Evolutionary conservation across 2,888 invertebrate genomes (phyloP), one percentile per base, ranked within the genome.

Genomic region (Drosophila villosipedis): DNA sequence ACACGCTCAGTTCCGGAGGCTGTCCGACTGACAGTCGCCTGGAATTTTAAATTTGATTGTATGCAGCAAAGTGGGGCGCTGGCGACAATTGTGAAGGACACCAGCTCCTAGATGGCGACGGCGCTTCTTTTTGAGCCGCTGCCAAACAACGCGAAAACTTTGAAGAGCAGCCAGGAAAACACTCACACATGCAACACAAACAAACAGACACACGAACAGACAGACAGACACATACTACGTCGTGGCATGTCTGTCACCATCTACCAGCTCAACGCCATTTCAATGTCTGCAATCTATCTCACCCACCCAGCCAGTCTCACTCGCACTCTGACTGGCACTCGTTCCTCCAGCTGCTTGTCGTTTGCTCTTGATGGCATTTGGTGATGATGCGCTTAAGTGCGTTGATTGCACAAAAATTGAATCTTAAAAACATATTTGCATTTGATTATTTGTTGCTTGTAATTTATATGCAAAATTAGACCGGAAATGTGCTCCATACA

Each of bases 401-500:
- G 73, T 90, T 88, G 86, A 91, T 87, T 90, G 91, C 91, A 89
- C 87, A 74, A 80, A 91, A 91, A 91, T 87, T 90, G 86, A 91
- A 89, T 87, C 83, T 78, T 89, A 78, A 74, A 73, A 68, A 83
- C 75, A 86, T 90, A 91, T 87, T 87, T 87, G 90, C 86, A 90
- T 89, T 90, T 89, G 90, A 81, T 87, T 87, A 87, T 87, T 89
- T 87, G 91, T 91, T 83, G 89, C 81, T 66, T 74, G 86, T 89
- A 85, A 87, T 91, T 91, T 87, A 83, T 90, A 90, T 91, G 91
- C 76, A 79, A 91, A 87, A 90, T 90, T 90, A 78, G 69, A 76
- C 61, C 68, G 66, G 63, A 67, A 76, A 41, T 70, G 47, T 58
- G 37, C 67, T 37, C 19, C 59, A 25, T 14, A 31, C 66, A 74